A percentile compares a stretch with the other conserved stretches of the same genome.
Evolutionary conservation across 2,113 vertebrate species (phyloP).

Genomic region (Callorhinus ursinus): DNA sequence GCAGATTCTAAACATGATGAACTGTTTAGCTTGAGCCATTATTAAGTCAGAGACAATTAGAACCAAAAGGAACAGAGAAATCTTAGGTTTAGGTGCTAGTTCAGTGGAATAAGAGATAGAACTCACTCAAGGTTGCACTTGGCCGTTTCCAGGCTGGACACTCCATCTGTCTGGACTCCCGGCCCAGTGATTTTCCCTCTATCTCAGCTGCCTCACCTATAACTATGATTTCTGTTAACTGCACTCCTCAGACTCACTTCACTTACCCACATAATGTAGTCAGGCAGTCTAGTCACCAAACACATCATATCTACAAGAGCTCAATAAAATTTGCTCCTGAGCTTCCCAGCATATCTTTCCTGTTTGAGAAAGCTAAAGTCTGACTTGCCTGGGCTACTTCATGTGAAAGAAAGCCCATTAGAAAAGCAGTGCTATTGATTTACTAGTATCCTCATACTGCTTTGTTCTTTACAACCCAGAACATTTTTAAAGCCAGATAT

Average conservation of each 20-base stretch:
- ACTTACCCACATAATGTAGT: background rate
- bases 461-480: slow-evolving; percentile 34
- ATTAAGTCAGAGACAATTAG: background rate
- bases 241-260: background rate
- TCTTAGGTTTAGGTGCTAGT: background rate
- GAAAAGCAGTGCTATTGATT: background rate
- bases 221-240: background rate
- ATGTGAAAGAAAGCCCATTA: background rate
- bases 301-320: background rate
- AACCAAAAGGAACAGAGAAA: background rate
- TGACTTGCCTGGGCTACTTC: background rate
- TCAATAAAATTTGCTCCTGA: background rate
- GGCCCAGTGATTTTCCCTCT: background rate
- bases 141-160: background rate
- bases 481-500: slow-evolving; percentile 31
- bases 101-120: background rate
- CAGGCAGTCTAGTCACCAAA: background rate
- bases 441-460: background rate
- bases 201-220: background rate
- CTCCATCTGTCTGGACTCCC: too few relatives aligned
- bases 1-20: background rate
- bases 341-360: background rate
- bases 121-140: background rate
- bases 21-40: background rate
- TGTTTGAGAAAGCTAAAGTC: background rate